Base-by-base conservation (phyloP, 1,140 invertebrate species). In the Cydia fagiglandana region DNA sequence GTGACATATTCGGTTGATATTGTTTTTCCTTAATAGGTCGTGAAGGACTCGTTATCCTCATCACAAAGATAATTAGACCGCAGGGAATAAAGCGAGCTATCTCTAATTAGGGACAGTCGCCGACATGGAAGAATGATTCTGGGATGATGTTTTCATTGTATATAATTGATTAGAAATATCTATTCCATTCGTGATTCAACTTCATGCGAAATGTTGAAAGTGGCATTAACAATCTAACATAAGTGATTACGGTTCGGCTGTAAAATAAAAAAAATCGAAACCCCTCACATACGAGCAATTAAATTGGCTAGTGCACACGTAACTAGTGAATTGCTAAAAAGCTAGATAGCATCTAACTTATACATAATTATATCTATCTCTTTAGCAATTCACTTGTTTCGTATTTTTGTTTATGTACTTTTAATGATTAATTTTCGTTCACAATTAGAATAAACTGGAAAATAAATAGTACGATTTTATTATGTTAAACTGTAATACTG, bases 11-110 rank as follows among this genome's bases (percentile, higher is more conserved):
- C 56, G 56, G 56, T 53, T 53, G 50, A 53, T 61, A 61, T 61
- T 61, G 56, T 61, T 61, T 61, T 61, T 61, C 56, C 56, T 24
- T 61, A 61, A 61, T 61, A 61, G 56, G 56, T 61, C 56, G 56
- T 53, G 50, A 53, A 61, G 12, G 64, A 34, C 64, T 66, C 64
- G 64, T 34, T 66, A 34, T 34, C 64, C 4, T 66, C 30, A 34
- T 34, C 64, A 66, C 64, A 12, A 34, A 66, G 64, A 66, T 66
- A 66, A 66, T 66, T 66, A 66, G 28, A 34, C 64, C 64, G 64
- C 64, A n/a, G 64, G 64, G 64, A 66, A 66, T 66, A 66, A 30
- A 66, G 15, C 30, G 64, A 66, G 64, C 64, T 15, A 13, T 2
- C 64, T 61, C 61, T 66, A 30, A 66, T 66, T 66, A 66, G 17